These are phyloP conservation scores for Drosophila cognata DNA, from an alignment of 2,888 invertebrate genomes.

Conservation along the genomic window DNA sequence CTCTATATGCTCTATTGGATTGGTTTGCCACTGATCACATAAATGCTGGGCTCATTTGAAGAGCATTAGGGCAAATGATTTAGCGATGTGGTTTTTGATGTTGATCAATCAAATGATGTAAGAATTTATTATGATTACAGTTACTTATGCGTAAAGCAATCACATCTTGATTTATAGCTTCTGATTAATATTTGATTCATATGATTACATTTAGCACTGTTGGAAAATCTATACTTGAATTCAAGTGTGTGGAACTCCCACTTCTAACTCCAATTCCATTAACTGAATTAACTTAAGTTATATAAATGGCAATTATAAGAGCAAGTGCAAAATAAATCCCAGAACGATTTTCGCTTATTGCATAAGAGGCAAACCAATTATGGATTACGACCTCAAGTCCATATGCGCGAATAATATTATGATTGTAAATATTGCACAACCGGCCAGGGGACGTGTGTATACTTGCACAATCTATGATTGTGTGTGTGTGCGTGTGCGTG, in stretches of 20 bases:
- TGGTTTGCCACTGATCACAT: conserved; percentile 33
- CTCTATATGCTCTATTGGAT: conserved; percentile 2
- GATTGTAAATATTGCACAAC: conserved; percentile 62
- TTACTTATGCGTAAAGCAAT: conserved; percentile 1
- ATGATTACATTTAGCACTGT: background rate
- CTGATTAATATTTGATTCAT: background rate
- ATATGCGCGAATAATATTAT: conserved; percentile 76
- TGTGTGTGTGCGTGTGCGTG: conserved; percentile 9
- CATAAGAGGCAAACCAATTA: conserved; percentile 68
- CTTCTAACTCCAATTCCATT: background rate
- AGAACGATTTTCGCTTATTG: conserved; percentile 37
- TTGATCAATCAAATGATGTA: conserved; percentile 45
- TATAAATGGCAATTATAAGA: conserved; percentile 8
- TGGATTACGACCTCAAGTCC: conserved; percentile 75
- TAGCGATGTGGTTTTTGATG: conserved; percentile 40
- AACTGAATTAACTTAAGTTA: background rate
- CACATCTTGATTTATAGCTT: conserved; percentile 18
- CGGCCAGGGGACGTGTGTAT: conserved; percentile 7
- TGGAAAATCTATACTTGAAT: background rate
- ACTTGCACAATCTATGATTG: background rate
- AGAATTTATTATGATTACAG: conserved; percentile 20
- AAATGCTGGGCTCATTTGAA: conserved; percentile 62
- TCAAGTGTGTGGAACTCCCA: background rate
- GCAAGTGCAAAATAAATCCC: conserved; percentile 24
- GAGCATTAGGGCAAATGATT: conserved; percentile 70